Evolutionary conservation across 2,888 invertebrate genomes (phyloP), one percentile per base, ranked within the genome.

Genomic region (Cryptus armator): DNA sequence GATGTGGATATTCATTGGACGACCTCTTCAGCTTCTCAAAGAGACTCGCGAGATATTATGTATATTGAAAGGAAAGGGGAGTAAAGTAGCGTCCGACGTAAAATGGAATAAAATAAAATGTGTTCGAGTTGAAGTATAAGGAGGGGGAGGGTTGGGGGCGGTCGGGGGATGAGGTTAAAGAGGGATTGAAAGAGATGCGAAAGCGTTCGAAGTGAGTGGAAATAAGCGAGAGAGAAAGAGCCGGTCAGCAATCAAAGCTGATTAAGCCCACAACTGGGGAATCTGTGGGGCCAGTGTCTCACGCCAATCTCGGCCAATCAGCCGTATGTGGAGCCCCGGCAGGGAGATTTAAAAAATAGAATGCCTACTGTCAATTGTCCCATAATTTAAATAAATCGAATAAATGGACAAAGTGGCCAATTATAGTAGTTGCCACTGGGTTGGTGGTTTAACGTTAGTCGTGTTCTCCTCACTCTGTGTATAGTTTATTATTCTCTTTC

Each of bases 371-470:
- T 93, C 93, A 93, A 93, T 93, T 93, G 93, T 93, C 93, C 93
- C 93, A 93, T 93, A 93, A 93, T 93, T 93, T 93, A 93, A 93
- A 93, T 93, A 93, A 93, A 93, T 93, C 93, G 93, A 93, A 93
- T 93, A 93, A 93, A 93, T 93, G 93, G 93, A 93, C 93, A 93
- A 93, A 93, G 93, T 93, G 93, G 93, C 93, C 93, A 93, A 93
- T 93, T 93, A 93, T 93, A 93, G 93, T 93, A 92, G 92, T 93
- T 93, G 93, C 91, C 85, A 85, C 85, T 92, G 92, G 88, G 85
- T 89, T 89, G 89, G 88, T 90, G 90, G 92, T 93, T 92, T 91
- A 92, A 91, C 91, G 91, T 92, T 86, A 84, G 72, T 71, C 85
- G 81, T 78, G 51, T 59, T 83, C 56, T 46, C 16, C 16, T 14